Conservation (phyloP, 2,888 invertebrate genomes). For the Linnaemya tessellans region DNA sequence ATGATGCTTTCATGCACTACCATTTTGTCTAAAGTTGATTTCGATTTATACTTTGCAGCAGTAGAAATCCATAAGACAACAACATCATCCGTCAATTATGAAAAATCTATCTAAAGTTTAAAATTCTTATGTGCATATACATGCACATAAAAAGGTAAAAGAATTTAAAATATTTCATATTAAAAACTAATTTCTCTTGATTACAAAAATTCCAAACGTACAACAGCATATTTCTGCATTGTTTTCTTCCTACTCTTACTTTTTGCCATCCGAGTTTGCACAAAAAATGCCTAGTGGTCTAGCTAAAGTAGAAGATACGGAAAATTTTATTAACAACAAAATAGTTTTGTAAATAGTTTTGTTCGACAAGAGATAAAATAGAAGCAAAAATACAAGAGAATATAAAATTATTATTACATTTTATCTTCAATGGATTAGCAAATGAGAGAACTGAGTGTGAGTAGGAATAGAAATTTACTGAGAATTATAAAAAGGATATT, state of each 20-base stretch:
- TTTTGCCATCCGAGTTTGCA: constrained; percentile 2
- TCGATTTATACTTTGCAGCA: constrained; percentile 40
- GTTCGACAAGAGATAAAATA: constrained; percentile 47
- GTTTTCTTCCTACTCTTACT: background rate
- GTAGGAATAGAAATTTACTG: too few relatives aligned
- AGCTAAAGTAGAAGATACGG: constrained; percentile 4
- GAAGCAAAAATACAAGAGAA: constrained; percentile 20
- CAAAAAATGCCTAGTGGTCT: constrained; percentile 65
- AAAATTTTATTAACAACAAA: constrained; percentile 54
- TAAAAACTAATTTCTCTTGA: constrained; percentile 55
- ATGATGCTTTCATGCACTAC: background rate
- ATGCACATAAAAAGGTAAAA: constrained; percentile 14
- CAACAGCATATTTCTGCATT: constrained; percentile 30
- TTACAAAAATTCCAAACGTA: constrained; percentile 58
- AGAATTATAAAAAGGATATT: too few relatives aligned
- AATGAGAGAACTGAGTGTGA: too few relatives aligned
- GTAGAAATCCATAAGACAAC: background rate
- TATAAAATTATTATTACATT: constrained; percentile 27
- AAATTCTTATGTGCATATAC: constrained; percentile 13
- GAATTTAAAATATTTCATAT: constrained; percentile 44
- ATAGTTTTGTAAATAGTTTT: constrained; percentile 66
- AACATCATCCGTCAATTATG: constrained; percentile 29
- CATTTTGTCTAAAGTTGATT: constrained; percentile 13
- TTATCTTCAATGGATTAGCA: background rate
- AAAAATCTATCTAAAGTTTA: constrained; percentile 32